These are phyloP conservation scores for Microplitis manilae DNA, from an alignment of 2,888 invertebrate species.

Conservation along the genomic window DNA sequence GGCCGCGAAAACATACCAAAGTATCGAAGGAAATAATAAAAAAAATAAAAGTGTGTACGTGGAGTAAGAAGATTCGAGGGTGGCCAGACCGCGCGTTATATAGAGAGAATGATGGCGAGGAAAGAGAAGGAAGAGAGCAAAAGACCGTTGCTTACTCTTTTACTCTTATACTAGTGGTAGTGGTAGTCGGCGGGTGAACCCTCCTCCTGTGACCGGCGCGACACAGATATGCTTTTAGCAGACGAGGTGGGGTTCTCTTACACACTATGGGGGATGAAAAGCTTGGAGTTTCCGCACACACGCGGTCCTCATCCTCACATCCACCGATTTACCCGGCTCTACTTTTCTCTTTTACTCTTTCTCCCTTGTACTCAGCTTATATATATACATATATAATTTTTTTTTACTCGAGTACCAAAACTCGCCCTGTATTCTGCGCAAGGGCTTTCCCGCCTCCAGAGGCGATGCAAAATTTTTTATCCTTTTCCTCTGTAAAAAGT, in stretches of 20 bases:
- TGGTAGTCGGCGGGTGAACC: slow-evolving; percentile 42
- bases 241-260: slow-evolving; percentile 39
- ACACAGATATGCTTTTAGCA: slow-evolving; percentile 72
- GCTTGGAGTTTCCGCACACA: slow-evolving; percentile 63
- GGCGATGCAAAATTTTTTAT: not conserved
- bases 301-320: slow-evolving; percentile 45
- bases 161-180: slow-evolving; percentile 45
- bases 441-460: slow-evolving; percentile 1
- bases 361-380: not conserved
- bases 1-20: slow-evolving; percentile 27
- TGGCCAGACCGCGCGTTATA: slow-evolving; percentile 22
- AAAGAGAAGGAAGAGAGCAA: slow-evolving; percentile 38
- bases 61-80: slow-evolving; percentile 38
- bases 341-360: not conserved
- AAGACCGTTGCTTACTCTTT: slow-evolving; percentile 35
- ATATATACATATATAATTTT: slow-evolving; percentile 12
- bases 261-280: slow-evolving; percentile 56
- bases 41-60: not conserved
- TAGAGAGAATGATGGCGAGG: slow-evolving; percentile 28
- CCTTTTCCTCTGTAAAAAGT: slow-evolving; percentile 14
- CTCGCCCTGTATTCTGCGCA: slow-evolving; percentile 3
- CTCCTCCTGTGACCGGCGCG: slow-evolving; percentile 61
- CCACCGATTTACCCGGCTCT: slow-evolving; percentile 43
- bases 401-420: slow-evolving; percentile 20
- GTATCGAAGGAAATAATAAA: slow-evolving; percentile 16